phyloP scores from a whole-genome alignment of 2,797 vertebrate species.

The Hybognathus amarus region DNA sequence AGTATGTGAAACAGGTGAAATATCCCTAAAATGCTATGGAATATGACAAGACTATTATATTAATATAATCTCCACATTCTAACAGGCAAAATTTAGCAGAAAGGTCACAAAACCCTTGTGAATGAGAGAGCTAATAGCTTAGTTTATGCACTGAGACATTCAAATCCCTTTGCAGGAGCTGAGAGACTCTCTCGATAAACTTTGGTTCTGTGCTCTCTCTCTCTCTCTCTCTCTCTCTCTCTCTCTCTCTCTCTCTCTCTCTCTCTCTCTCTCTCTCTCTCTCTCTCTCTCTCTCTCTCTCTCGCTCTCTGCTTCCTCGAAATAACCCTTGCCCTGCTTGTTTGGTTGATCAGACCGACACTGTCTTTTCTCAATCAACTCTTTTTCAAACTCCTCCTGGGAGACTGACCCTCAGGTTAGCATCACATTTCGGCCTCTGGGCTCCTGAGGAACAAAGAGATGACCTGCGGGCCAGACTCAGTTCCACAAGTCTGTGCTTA shows the following conservation, averaged over 20 bases:
- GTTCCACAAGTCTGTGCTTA: neutral
- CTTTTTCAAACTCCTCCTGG: slow-evolving; percentile 25
- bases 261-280: slow-evolving; percentile 22
- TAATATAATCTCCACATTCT: slow-evolving; percentile 12
- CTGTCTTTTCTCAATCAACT: slow-evolving; percentile 13
- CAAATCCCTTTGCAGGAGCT: slow-evolving; percentile 47
- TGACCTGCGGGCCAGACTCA: slow-evolving; percentile 9
- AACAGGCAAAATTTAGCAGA: slow-evolving; percentile 31
- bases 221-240: slow-evolving; percentile 31
- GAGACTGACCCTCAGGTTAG: slow-evolving; percentile 35
- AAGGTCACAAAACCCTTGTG: slow-evolving; percentile 31
- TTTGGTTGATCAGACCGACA: slow-evolving; percentile 13
- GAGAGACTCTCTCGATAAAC: slow-evolving; percentile 50
- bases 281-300: slow-evolving; percentile 51
- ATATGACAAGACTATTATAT: neutral
- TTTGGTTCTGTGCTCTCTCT: slow-evolving; percentile 50
- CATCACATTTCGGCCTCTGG: slow-evolving; percentile 37
- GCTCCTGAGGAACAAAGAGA: slow-evolving; percentile 31
- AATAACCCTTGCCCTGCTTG: slow-evolving; percentile 47
- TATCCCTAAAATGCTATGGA: neutral
- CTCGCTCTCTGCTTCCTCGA: slow-evolving; percentile 1
- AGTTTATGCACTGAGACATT: slow-evolving; percentile 45
- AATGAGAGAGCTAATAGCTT: slow-evolving; percentile 38
- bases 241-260: slow-evolving; percentile 33
- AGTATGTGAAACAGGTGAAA: neutral